Conservation (phyloP, 2,113 vertebrate species). For the Microtus montanus region DNA sequence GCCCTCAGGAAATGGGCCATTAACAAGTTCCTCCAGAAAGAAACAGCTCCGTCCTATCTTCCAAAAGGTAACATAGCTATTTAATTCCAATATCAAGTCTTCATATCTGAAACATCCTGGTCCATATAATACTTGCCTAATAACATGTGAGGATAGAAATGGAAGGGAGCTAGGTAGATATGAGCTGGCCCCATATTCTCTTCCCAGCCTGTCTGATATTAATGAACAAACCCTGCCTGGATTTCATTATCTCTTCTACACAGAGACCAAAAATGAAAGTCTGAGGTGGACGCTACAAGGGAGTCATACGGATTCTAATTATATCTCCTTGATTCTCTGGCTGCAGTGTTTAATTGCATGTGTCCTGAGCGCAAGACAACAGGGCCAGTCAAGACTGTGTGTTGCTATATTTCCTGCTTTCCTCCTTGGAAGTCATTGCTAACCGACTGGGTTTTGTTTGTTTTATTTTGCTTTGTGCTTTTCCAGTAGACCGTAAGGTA, state of each 20-base stretch:
- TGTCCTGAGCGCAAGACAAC: constrained; percentile 9
- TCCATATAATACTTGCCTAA: background rate
- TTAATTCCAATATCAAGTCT: background rate
- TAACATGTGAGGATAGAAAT: background rate
- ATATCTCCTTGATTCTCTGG: background rate
- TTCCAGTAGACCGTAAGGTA: background rate
- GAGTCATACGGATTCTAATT: background rate
- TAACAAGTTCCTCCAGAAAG: background rate
- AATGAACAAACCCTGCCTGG: background rate
- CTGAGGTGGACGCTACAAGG: background rate
- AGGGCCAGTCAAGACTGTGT: background rate
- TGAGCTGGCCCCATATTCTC: background rate
- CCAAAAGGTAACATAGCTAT: background rate
- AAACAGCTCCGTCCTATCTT: background rate
- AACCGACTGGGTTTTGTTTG: background rate
- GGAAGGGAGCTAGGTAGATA: background rate
- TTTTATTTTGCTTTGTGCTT: background rate
- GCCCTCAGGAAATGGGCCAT: background rate
- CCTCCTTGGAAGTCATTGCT: background rate
- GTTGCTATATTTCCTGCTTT: background rate
- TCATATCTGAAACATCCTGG: background rate
- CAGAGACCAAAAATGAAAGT: background rate
- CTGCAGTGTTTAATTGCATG: background rate
- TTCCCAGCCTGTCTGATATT: background rate
- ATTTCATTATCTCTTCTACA: background rate